phyloP scores from a whole-genome alignment of 1,140 invertebrate species.

The Neodiprion pinetum region DNA sequence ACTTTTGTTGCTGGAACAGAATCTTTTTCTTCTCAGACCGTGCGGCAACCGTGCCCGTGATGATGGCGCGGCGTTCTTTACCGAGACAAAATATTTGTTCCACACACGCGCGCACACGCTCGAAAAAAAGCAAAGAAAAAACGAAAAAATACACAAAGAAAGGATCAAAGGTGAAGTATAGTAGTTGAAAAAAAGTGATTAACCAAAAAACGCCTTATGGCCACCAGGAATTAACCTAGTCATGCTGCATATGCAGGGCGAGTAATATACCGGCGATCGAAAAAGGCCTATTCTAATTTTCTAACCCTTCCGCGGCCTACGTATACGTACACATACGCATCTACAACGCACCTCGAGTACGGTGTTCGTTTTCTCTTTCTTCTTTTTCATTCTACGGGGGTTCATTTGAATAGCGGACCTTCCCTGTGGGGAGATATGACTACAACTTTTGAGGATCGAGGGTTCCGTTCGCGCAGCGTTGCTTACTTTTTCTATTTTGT shows the following conservation, averaged over 20 bases:
- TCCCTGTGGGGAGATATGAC: constrained; percentile 4
- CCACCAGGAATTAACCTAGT: constrained; percentile 51
- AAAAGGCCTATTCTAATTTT: constrained; percentile 52
- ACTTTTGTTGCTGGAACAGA: no score
- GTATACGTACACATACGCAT: neutral
- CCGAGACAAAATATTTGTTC: no score
- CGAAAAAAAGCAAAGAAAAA: constrained; percentile 12
- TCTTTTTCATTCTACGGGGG: constrained; percentile 44
- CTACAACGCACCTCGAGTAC: neutral
- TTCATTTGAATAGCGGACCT: constrained; percentile 57
- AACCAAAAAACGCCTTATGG: constrained; percentile 46
- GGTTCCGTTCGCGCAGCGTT: neutral
- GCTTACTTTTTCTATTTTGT: neutral
- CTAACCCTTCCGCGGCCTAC: constrained; percentile 39
- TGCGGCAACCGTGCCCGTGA: no score
- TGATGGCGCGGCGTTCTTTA: no score
- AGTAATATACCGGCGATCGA: constrained; percentile 31
- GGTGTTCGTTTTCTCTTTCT: constrained; percentile 13
- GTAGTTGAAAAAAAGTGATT: constrained; percentile 24
- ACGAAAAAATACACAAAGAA: constrained; percentile 25
- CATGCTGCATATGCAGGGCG: constrained; percentile 51
- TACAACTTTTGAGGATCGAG: neutral
- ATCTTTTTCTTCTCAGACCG: no score
- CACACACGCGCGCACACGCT: no score
- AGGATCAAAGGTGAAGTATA: constrained; percentile 6